These are phyloP conservation scores for Sinocyclocheilus maitianheensis DNA, from an alignment of 2,113 vertebrate species.

Conservation along the genomic window DNA sequence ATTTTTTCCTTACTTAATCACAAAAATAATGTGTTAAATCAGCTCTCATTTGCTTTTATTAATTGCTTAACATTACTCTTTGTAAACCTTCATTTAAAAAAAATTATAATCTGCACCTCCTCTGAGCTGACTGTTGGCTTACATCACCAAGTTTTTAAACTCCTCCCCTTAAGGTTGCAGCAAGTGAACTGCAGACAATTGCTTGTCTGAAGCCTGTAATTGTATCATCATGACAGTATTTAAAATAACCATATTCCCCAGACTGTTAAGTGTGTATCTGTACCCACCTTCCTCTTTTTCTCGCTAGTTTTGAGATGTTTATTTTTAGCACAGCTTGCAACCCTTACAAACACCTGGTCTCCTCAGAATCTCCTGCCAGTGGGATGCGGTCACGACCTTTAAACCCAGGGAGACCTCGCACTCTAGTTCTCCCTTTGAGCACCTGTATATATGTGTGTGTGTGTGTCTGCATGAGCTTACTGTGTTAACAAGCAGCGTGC, in stretches of 20 bases:
- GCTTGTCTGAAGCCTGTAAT: constrained; percentile 13
- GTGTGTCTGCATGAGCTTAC: neutral
- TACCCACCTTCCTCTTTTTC: neutral
- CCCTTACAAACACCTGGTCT: constrained; percentile 9
- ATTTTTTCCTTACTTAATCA: no score
- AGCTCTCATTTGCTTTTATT: neutral
- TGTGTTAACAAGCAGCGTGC: constrained; percentile 36
- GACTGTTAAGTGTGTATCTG: neutral
- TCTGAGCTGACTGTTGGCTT: neutral
- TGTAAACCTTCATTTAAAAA: no score
- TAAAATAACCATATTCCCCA: neutral
- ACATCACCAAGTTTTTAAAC: neutral
- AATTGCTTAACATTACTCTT: neutral
- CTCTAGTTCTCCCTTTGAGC: neutral
- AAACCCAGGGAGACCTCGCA: neutral
- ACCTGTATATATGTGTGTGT: neutral
- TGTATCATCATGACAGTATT: constrained; percentile 16
- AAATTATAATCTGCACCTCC: neutral
- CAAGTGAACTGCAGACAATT: neutral
- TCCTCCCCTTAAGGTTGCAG: neutral
- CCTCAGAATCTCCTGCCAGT: constrained; percentile 20
- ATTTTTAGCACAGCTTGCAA: constrained; percentile 14
- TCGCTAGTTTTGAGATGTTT: neutral
- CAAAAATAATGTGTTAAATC: neutral
- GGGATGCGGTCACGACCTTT: constrained; percentile 23